Percentiles rank a stretch among this genome's conserved stretches.
These are phyloP conservation scores for Styela plicata DNA, from an alignment of 23 tunicate species.

Conservation along the genomic window DNA sequence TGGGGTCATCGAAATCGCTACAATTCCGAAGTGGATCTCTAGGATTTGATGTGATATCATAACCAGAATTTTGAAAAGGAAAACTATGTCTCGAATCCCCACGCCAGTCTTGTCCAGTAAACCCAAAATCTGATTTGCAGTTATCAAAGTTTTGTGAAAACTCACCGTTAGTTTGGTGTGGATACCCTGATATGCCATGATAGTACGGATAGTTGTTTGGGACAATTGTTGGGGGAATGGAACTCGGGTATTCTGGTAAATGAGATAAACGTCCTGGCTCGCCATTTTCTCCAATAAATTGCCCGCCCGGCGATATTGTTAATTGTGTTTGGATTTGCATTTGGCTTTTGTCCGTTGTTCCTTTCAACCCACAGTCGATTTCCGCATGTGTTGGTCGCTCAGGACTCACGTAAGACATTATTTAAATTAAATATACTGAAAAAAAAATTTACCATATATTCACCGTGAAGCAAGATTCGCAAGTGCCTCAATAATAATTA, in stretches of 20 bases:
- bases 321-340: not conserved
- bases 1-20: not conserved
- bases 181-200: not conserved
- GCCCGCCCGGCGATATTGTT: not conserved
- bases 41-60: not conserved
- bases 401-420: not conserved
- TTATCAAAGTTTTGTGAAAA: not conserved
- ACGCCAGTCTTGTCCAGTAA: not conserved
- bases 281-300: not conserved
- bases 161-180: not conserved
- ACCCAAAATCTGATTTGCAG: not conserved
- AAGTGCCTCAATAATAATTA: too few species aligned
- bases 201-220: not conserved
- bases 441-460: too few species aligned
- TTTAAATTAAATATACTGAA: too few species aligned
- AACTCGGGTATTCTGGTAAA: not conserved
- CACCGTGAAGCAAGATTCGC: too few species aligned
- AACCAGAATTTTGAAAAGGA: not conserved
- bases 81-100: not conserved
- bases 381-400: not conserved
- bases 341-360: not conserved
- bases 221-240: not conserved
- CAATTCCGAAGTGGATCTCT: not conserved
- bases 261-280: not conserved
- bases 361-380: not conserved